These are phyloP conservation scores for Apus apus DNA, from an alignment of 2,113 vertebrate species.

Conservation along the genomic window DNA sequence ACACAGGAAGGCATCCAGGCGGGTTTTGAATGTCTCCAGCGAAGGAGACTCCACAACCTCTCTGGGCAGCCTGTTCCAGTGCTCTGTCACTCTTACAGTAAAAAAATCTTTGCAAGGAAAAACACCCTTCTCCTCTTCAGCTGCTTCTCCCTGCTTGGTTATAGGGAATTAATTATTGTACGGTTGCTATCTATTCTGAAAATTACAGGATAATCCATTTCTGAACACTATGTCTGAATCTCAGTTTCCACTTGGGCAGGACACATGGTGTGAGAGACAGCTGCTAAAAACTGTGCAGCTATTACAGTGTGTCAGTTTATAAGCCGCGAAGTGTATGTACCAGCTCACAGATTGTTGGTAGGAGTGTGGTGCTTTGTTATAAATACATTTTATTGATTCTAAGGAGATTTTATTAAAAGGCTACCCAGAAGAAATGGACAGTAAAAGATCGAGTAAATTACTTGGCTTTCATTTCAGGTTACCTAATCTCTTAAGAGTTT, in stretches of 20 bases:
- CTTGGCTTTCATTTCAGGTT: background rate
- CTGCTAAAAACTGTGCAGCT: slow-evolving; percentile 67
- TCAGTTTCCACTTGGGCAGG: slow-evolving; percentile 52
- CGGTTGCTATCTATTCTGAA: slow-evolving; percentile 11
- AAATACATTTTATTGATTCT: slow-evolving; percentile 67
- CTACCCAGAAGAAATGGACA: slow-evolving; percentile 9
- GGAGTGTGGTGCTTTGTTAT: slow-evolving; percentile 63
- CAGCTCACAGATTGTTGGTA: slow-evolving; percentile 61
- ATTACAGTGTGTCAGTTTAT: slow-evolving; percentile 65
- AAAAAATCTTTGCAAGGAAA: background rate
- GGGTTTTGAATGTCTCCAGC: no score
- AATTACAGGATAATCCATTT: slow-evolving; percentile 53
- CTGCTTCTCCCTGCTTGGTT: slow-evolving; percentile 3
- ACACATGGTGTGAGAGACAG: slow-evolving; percentile 70
- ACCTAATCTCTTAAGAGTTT: background rate
- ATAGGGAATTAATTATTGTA: slow-evolving; percentile 12
- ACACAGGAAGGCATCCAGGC: no score
- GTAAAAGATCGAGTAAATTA: slow-evolving; percentile 58
- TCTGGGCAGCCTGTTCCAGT: no score
- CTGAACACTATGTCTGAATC: slow-evolving; percentile 47
- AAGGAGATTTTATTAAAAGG: slow-evolving; percentile 52
- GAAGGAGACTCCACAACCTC: no score
- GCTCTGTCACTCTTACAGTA: no score
- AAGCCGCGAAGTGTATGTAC: slow-evolving; percentile 58
- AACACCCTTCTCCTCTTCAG: background rate